Conservation (phyloP, 1,140 invertebrate species). For the Gerris buenoi region DNA sequence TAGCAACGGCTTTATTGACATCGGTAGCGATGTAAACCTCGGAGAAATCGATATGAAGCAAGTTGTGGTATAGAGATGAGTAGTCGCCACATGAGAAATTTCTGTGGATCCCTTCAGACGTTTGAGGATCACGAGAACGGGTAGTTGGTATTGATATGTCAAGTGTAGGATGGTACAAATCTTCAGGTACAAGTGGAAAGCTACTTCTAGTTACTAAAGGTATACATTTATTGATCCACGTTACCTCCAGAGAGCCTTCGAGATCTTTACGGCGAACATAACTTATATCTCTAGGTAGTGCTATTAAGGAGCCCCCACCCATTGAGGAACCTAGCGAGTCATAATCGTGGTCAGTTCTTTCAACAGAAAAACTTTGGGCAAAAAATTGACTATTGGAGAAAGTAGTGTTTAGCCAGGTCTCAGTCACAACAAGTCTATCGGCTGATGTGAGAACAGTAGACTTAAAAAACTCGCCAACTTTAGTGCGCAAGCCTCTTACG, state of each 20-base stretch:
- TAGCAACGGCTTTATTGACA: neutral
- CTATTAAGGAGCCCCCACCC: neutral
- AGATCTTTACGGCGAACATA: neutral
- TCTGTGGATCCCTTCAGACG: neutral
- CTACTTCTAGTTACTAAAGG: neutral
- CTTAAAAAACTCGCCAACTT: neutral
- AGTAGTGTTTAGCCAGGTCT: neutral
- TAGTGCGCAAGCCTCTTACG: neutral
- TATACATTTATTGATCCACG: neutral
- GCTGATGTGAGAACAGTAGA: neutral
- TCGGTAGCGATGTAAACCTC: neutral
- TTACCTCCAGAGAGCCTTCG: neutral
- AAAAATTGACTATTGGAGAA: neutral
- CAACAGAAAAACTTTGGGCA: neutral
- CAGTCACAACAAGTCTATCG: neutral
- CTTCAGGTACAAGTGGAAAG: neutral
- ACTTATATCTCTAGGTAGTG: neutral
- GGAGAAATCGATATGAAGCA: neutral
- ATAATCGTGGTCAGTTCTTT: neutral
- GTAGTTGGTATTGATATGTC: neutral
- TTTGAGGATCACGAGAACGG: neutral
- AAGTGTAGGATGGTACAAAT: neutral
- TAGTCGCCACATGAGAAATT: neutral
- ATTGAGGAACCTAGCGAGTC: neutral
- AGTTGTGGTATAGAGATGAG: neutral